phyloP scores from a whole-genome alignment of 1,140 invertebrate genomes.

The Melipona quadrifasciata region DNA sequence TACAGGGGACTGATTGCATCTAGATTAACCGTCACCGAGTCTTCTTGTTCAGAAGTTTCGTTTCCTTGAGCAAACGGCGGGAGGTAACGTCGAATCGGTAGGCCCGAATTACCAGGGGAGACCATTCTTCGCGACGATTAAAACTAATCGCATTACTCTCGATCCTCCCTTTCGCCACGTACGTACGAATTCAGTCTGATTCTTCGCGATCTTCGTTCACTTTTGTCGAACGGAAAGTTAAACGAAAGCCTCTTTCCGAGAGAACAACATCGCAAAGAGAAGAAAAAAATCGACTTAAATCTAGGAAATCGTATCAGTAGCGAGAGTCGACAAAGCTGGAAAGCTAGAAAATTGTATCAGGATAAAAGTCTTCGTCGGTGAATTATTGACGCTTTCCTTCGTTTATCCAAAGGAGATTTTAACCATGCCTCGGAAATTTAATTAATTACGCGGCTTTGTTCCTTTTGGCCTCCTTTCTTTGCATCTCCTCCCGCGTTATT shows the following conservation, averaged over 20 bases:
- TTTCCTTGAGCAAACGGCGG: constrained; percentile 16
- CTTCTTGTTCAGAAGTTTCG: constrained; percentile 20
- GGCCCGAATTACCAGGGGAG: neutral
- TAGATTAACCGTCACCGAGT: constrained; percentile 35
- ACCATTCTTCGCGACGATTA: neutral
- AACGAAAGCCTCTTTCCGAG: neutral
- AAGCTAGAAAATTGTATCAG: neutral
- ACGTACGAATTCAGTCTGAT: neutral
- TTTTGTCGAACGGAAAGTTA: neutral
- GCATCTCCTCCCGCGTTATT: constrained; percentile 17
- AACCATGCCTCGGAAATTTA: constrained; percentile 18
- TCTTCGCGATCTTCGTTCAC: no score
- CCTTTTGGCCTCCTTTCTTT: neutral
- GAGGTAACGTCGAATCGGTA: neutral
- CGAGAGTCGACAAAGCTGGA: neutral
- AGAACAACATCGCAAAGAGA: neutral
- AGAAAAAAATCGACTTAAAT: neutral
- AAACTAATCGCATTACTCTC: neutral
- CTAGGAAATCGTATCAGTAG: neutral
- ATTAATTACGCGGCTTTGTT: constrained; percentile 40
- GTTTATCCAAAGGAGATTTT: constrained; percentile 8
- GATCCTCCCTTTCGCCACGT: neutral
- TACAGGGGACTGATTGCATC: constrained; percentile 35
- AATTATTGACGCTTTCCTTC: neutral
- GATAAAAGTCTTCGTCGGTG: neutral